Percentiles rank a stretch among this genome's conserved stretches.
Evolutionary conservation across 2,797 vertebrate species (phyloP).

Genomic region (Manis javanica): DNA sequence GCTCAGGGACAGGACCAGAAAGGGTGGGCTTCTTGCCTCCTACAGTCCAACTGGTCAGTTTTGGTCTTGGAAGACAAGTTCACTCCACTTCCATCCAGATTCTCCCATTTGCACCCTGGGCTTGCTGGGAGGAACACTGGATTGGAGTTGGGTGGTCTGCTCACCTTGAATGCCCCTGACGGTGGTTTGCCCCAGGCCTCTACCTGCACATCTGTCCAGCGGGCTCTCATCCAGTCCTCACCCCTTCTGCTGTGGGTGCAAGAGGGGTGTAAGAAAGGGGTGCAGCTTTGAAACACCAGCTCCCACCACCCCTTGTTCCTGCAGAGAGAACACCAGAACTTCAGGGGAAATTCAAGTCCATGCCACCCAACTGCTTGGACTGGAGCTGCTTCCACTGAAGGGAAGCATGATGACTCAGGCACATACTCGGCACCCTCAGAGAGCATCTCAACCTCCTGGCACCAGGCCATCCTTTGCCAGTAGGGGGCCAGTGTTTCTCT

Average conservation of each 20-base stretch:
- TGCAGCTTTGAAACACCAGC: not conserved
- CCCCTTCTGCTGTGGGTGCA: not conserved
- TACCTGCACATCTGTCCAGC: not conserved
- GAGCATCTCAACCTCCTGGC: not conserved
- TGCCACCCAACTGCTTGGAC: constrained; percentile 43
- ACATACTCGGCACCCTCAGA: not conserved
- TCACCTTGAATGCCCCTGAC: not conserved
- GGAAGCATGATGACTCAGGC: not conserved
- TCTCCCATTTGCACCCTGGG: not conserved
- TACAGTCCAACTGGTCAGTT: no score
- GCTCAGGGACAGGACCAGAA: not conserved
- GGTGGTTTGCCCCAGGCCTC: not conserved
- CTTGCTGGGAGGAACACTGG: not conserved
- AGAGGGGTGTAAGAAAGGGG: not conserved
- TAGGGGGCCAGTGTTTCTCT: not conserved
- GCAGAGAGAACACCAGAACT: not conserved
- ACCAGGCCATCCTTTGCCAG: not conserved
- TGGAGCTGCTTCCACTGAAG: not conserved
- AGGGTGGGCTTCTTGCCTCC: not conserved
- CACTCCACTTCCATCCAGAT: not conserved
- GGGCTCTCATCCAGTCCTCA: not conserved
- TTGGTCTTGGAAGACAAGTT: not conserved
- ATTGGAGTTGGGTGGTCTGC: not conserved
- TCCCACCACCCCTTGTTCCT: not conserved
- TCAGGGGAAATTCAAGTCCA: not conserved